Conservation (phyloP, 2,113 vertebrate species). For the Lutjanus erythropterus region DNA sequence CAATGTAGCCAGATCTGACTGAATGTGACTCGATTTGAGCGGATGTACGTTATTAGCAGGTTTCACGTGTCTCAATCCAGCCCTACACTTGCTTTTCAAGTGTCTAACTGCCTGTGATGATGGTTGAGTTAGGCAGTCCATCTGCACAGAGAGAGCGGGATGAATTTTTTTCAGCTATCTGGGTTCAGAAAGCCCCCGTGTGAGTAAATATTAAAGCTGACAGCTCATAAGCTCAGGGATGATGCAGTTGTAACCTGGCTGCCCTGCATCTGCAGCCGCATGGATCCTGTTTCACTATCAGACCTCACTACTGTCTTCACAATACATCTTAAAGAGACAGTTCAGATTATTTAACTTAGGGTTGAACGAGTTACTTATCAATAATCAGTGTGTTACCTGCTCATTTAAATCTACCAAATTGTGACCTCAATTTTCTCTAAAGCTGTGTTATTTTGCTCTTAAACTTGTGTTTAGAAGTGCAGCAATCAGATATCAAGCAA, state of each 20-base stretch:
- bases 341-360: too few relatives aligned
- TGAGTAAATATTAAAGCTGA: conserved; percentile 38
- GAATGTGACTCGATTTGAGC: background rate
- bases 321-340: conserved; percentile 2
- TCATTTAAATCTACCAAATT: background rate
- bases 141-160: conserved; percentile 14
- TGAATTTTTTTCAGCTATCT: conserved; percentile 4
- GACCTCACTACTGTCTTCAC: background rate
- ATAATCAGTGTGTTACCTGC: too few relatives aligned
- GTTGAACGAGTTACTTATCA: too few relatives aligned
- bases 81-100: background rate
- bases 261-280: background rate
- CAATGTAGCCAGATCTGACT: conserved; percentile 3
- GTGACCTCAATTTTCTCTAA: background rate
- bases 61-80: conserved; percentile 25
- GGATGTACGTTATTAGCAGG: background rate
- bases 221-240: conserved; percentile 33
- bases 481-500: background rate
- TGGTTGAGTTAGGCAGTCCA: background rate
- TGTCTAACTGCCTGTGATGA: background rate
- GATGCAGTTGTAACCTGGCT: conserved; percentile 21
- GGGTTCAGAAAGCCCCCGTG: background rate
- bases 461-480: background rate
- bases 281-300: background rate
- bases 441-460: background rate